A percentile compares a stretch with the other conserved stretches of the same genome.
These are phyloP conservation scores for Ianthella basta DNA, from an alignment of 37 sponge, comb jelly and placozoan genomes.

Conservation along the genomic window DNA sequence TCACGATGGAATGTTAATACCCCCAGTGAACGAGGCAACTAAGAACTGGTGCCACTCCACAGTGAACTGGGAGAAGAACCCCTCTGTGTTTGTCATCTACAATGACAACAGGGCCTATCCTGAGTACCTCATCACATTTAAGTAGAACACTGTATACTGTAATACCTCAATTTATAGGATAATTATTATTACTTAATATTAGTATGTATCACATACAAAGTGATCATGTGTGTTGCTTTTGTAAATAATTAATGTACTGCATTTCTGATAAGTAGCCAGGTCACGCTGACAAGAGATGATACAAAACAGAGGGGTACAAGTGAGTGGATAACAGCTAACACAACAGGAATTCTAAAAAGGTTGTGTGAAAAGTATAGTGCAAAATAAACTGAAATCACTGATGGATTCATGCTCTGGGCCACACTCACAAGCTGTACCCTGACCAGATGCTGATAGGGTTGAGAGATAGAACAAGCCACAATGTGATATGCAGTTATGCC, in stretches of 20 bases:
- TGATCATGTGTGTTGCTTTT: too few relatives aligned
- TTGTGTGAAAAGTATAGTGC: neutral
- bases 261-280: too few relatives aligned
- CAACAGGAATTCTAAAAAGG: too few relatives aligned
- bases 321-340: neutral
- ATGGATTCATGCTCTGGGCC: neutral
- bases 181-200: too few relatives aligned
- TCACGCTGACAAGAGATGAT: too few relatives aligned
- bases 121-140: constrained; percentile 5
- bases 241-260: too few relatives aligned
- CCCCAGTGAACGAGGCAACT: neutral
- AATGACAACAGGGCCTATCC: constrained; percentile 6
- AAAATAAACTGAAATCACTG: neutral
- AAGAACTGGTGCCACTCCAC: neutral
- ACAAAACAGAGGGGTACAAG: neutral
- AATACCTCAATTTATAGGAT: too few relatives aligned
- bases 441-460: neutral
- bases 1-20: neutral
- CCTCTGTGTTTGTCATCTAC: neutral
- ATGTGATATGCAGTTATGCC: too few relatives aligned
- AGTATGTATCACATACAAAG: too few relatives aligned
- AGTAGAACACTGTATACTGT: neutral
- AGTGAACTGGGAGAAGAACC: neutral
- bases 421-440: neutral
- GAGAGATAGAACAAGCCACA: neutral